These are phyloP conservation scores for Heliangelus exortis DNA, from an alignment of 2,797 vertebrate genomes.

Conservation along the genomic window DNA sequence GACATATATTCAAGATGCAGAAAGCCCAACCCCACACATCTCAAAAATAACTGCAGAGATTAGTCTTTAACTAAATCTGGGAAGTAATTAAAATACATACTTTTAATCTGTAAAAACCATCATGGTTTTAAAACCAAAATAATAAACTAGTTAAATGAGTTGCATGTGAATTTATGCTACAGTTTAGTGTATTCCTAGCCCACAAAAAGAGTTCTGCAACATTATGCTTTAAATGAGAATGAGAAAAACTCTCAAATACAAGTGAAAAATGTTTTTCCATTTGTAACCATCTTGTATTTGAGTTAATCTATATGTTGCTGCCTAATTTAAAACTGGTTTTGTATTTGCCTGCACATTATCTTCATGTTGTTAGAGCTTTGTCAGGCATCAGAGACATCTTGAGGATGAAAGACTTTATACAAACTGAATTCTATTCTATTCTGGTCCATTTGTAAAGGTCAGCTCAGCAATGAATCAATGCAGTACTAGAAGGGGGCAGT, in stretches of 20 bases:
- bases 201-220: neutral
- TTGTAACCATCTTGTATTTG: neutral
- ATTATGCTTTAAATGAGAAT: neutral
- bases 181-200: neutral
- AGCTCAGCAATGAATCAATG: slow-evolving; percentile 45
- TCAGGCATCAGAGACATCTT: neutral
- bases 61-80: neutral
- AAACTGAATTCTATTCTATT: slow-evolving; percentile 17
- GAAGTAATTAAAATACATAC: neutral
- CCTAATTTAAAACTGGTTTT: neutral
- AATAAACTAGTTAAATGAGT: neutral
- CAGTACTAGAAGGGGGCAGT: neutral
- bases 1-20: neutral
- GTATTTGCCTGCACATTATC: neutral
- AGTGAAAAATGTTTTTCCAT: neutral
- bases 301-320: neutral
- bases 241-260: neutral
- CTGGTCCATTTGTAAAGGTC: slow-evolving; percentile 33
- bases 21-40: neutral
- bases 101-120: neutral
- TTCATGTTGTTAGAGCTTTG: neutral
- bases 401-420: neutral
- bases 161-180: neutral
- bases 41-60: neutral
- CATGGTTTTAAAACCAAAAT: neutral